Evolutionary conservation across 2,888 invertebrate genomes (phyloP).

Genomic region (Liodrosophila aerea): DNA sequence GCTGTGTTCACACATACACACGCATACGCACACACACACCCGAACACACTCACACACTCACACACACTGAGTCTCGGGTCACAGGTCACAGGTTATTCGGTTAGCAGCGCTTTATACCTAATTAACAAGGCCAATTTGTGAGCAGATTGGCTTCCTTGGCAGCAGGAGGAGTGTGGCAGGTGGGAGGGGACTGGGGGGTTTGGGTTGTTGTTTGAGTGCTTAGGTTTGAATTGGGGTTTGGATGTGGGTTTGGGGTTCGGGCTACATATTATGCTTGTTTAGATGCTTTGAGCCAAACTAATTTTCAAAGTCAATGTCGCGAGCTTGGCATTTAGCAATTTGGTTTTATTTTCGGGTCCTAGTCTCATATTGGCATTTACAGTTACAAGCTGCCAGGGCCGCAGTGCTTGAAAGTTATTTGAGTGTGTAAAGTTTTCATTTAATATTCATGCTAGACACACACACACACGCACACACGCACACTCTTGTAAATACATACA

Average conservation of each 20-base stretch:
- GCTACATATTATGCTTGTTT: constrained; percentile 2
- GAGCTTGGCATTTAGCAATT: constrained; percentile 17
- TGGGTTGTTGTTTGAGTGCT: not conserved
- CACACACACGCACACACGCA: constrained; percentile 8
- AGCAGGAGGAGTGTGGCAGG: not conserved
- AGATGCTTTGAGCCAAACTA: constrained; percentile 36
- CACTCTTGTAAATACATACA: constrained; percentile 3
- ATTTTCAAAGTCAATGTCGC: constrained; percentile 69
- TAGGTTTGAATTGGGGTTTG: not conserved
- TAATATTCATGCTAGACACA: constrained; percentile 46
- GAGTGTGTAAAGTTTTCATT: constrained; percentile 65
- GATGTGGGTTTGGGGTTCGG: not conserved
- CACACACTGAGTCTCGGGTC: too few relatives aligned
- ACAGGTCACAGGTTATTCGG: constrained; percentile 12
- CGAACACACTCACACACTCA: too few relatives aligned
- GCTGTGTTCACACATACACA: too few relatives aligned
- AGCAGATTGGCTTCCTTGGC: not conserved
- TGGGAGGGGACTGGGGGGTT: not conserved
- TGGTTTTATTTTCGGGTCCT: too few relatives aligned
- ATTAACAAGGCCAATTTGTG: constrained; percentile 43
- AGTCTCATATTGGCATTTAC: constrained; percentile 20
- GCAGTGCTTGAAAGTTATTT: constrained; percentile 21
- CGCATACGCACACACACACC: too few relatives aligned
- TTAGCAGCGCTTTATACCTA: constrained; percentile 18
- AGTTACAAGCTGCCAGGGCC: too few relatives aligned